phyloP scores from a whole-genome alignment of 2,888 invertebrate genomes.

The Platycheirus rosarum region DNA sequence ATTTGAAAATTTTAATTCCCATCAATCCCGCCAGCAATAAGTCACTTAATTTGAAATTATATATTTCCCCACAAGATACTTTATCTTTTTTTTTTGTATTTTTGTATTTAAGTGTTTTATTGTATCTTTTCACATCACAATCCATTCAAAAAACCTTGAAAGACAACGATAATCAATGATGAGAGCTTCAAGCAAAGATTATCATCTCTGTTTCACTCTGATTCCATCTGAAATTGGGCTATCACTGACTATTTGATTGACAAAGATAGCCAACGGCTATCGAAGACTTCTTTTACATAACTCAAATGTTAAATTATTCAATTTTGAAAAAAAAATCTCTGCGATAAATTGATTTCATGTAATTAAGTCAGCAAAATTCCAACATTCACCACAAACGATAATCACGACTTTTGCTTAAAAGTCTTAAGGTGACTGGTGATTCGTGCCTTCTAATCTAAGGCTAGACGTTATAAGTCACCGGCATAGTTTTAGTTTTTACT shows the following conservation, averaged over 20 bases:
- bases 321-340: conserved; percentile 1
- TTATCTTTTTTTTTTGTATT: not conserved
- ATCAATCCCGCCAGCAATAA: too few relatives aligned
- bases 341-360: conserved; percentile 15
- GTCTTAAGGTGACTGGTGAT: conserved; percentile 52
- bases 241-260: conserved; percentile 1
- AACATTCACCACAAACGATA: conserved; percentile 44
- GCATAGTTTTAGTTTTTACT: not conserved
- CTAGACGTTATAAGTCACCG: too few relatives aligned
- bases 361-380: conserved; percentile 55
- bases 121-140: not conserved
- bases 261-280: not conserved
- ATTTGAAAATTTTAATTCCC: too few relatives aligned
- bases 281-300: not conserved
- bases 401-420: conserved; percentile 49
- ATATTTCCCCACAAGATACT: too few relatives aligned
- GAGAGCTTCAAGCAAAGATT: not conserved
- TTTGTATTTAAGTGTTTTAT: not conserved
- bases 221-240: conserved; percentile 6
- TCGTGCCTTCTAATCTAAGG: conserved; percentile 56
- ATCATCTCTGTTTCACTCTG: not conserved
- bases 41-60: too few relatives aligned
- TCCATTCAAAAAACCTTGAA: not conserved
- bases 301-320: not conserved
- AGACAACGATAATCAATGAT: not conserved